Evolutionary conservation across 2,888 invertebrate species (phyloP), one percentile per base, ranked within the genome.

Genomic region (Tipula confusa): DNA sequence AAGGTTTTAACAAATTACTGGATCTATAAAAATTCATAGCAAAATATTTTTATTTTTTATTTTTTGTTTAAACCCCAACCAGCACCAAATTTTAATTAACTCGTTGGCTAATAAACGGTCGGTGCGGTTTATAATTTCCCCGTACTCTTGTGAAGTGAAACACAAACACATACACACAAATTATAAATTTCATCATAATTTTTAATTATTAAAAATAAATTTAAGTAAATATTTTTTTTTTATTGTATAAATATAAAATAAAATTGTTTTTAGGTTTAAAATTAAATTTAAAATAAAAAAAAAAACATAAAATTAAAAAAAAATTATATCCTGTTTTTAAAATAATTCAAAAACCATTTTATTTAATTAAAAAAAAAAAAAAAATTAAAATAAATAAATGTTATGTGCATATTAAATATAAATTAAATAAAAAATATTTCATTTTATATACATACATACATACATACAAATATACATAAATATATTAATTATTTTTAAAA

Each of bases 191-290:
- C 29, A 79, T 80, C 31, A 80, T 7, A n/a, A 80, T 80, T 29
- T 29, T 80, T 80, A 80, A 80, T 15, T 80, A 29, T 80, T 80
- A 29, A 29, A 80, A 80, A 80, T 80, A 29, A 80, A 80, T 80
- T 29, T 80, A 80, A 80, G 31, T 80, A n/a, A 43, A 80, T 80
- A 15, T 29, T n/a, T n/a, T n/a, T n/a, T n/a, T n/a, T n/a, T 29
- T 80, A 80, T 24, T 64, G 80, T 80, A 80, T 29, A 80, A 80
- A 15, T 29, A 80, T 29, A 28, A 79, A n/a, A 28, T 29, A 13
- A 79, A 79, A 28, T 29, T 80, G 29, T 80, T 80, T 80, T 80
- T 80, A 80, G n/a, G 7, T 29, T 80, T 15, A 29, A n/a, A n/a
- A n/a, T n/a, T n/a, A n/a, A n/a, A 80, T 15, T 80, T 15, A 80